A percentile compares a stretch with the other conserved stretches of the same genome.
These are phyloP conservation scores for Reticulitermes speratus DNA, from an alignment of 1,140 invertebrate genomes.

Conservation along the genomic window DNA sequence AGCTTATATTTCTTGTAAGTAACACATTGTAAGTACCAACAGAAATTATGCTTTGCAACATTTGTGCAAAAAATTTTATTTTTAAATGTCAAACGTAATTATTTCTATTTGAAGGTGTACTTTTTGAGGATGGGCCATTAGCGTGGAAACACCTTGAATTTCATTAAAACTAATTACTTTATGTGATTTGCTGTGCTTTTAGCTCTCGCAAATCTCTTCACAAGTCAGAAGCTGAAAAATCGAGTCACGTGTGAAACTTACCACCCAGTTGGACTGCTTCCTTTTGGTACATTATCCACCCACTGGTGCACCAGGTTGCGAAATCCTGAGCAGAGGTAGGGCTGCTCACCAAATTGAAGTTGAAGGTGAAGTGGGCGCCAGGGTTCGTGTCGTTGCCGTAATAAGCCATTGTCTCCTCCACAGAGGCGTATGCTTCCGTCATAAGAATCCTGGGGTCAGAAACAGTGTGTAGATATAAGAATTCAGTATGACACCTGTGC, in stretches of 20 bases:
- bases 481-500: too few relatives aligned
- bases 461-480: too few relatives aligned
- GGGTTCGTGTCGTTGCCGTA: conserved; percentile 43
- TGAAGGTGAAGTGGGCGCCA: conserved; percentile 67
- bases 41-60: too few relatives aligned
- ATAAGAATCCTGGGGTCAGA: conserved; percentile 44
- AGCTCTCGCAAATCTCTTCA: too few relatives aligned
- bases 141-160: not conserved
- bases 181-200: too few relatives aligned
- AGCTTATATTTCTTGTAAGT: too few relatives aligned
- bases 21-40: too few relatives aligned
- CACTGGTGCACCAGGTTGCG: conserved; percentile 52
- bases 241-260: not conserved
- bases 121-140: not conserved
- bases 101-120: too few relatives aligned
- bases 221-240: too few relatives aligned
- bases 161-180: not conserved
- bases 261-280: conserved; percentile 57
- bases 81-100: too few relatives aligned
- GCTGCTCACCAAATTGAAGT: conserved; percentile 61
- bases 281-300: conserved; percentile 52
- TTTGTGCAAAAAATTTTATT: too few relatives aligned
- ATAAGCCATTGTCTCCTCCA: conserved; percentile 43
- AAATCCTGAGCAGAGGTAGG: conserved; percentile 21
- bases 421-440: conserved; percentile 43